phyloP scores from a whole-genome alignment of 2,113 vertebrate species.

The Eulemur macaco region DNA sequence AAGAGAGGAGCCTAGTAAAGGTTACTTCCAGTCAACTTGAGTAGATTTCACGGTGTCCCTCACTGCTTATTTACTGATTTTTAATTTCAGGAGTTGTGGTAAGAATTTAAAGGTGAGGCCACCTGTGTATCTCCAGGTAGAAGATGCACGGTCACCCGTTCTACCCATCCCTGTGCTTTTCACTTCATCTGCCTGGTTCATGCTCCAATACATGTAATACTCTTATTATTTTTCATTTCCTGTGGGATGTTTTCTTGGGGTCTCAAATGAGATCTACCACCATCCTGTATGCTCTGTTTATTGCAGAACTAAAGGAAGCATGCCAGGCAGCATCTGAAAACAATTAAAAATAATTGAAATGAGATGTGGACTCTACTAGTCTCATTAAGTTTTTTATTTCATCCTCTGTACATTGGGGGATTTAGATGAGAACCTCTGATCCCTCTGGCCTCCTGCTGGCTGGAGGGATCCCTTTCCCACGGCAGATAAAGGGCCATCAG shows the following conservation, averaged over 20 bases:
- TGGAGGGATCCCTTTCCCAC: constrained; percentile 41
- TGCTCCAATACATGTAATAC: neutral
- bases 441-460: constrained; percentile 9
- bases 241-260: constrained; percentile 64
- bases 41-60: neutral
- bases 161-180: constrained; percentile 2
- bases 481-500: neutral
- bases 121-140: neutral
- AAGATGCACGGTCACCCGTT: neutral
- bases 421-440: constrained; percentile 51
- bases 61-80: neutral
- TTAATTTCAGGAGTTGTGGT: neutral
- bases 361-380: constrained; percentile 73
- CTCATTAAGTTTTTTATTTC: constrained; percentile 79
- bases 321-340: constrained; percentile 84
- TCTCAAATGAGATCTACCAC: constrained; percentile 70
- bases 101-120: neutral
- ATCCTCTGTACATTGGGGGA: constrained; percentile 55
- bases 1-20: neutral
- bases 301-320: constrained; percentile 84
- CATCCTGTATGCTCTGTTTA: constrained; percentile 71
- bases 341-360: constrained; percentile 85
- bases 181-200: constrained; percentile 38
- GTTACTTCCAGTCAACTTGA: neutral
- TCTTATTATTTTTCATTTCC: constrained; percentile 76